These are phyloP conservation scores for Cairina moschata DNA, from an alignment of 2,113 vertebrate genomes.

Conservation along the genomic window DNA sequence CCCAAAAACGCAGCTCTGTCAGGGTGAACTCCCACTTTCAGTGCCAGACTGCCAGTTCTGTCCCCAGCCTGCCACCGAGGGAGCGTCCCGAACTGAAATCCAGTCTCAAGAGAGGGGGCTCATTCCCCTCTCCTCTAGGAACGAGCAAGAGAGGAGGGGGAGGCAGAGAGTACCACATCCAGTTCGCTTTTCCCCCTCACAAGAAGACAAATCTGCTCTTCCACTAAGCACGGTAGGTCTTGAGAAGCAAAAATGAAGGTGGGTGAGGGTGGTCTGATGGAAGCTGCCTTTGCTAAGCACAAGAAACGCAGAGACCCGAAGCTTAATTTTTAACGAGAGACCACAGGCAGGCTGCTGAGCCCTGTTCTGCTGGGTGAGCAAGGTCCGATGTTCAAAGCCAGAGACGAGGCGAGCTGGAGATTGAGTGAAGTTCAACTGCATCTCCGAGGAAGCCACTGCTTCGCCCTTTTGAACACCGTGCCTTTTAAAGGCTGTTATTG, in stretches of 20 bases:
- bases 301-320: background rate
- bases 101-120: background rate
- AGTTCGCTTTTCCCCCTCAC: background rate
- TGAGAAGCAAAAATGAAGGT: background rate
- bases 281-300: background rate
- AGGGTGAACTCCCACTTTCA: background rate
- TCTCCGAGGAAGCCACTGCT: background rate
- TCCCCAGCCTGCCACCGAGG: background rate
- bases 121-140: background rate
- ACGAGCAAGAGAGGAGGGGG: background rate
- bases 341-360: background rate
- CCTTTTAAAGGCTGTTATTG: background rate
- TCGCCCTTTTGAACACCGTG: background rate
- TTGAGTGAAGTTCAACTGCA: background rate
- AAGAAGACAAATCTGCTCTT: background rate
- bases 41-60: background rate
- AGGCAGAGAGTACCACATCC: background rate
- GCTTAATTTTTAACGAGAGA: background rate
- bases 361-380: background rate
- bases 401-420: background rate
- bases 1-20: background rate
- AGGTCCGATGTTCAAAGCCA: background rate
- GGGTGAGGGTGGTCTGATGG: background rate
- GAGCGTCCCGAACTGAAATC: background rate
- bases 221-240: background rate